Evolutionary conservation across 2,888 invertebrate genomes (phyloP).

Genomic region (Morpho deidamia): DNA sequence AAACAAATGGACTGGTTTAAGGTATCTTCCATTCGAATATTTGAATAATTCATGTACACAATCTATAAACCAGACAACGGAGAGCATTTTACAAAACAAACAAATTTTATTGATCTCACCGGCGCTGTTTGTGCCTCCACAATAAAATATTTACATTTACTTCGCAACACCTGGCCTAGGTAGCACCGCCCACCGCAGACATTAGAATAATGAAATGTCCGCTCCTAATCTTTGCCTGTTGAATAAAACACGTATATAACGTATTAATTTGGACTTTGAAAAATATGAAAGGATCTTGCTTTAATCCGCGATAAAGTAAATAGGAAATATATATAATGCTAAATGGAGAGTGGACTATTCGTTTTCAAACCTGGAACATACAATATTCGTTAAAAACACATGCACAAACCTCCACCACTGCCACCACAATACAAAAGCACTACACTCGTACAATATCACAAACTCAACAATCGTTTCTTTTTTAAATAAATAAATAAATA

Average conservation of each 20-base stretch:
- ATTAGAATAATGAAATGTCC: constrained; percentile 67
- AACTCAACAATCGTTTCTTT: too few species aligned
- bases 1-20: constrained; percentile 63
- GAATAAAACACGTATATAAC: constrained; percentile 46
- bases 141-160: constrained; percentile 77
- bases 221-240: constrained; percentile 43
- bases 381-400: too few species aligned
- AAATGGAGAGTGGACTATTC: too few species aligned
- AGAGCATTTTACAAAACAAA: constrained; percentile 75
- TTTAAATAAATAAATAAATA: too few species aligned
- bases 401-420: too few species aligned
- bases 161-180: constrained; percentile 66
- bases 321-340: too few species aligned
- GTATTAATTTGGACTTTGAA: constrained; percentile 8
- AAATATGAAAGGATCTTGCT: too few species aligned
- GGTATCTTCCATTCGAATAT: constrained; percentile 55
- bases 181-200: constrained; percentile 52
- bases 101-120: constrained; percentile 78
- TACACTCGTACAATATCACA: too few species aligned
- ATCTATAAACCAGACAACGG: constrained; percentile 72
- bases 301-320: too few species aligned
- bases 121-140: constrained; percentile 71
- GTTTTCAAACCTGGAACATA: too few species aligned
- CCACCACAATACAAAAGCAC: too few species aligned
- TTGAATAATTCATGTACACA: constrained; percentile 75